Evolutionary conservation across 2,888 invertebrate species (phyloP).

Genomic region (Disparrhopalites patrizii): DNA sequence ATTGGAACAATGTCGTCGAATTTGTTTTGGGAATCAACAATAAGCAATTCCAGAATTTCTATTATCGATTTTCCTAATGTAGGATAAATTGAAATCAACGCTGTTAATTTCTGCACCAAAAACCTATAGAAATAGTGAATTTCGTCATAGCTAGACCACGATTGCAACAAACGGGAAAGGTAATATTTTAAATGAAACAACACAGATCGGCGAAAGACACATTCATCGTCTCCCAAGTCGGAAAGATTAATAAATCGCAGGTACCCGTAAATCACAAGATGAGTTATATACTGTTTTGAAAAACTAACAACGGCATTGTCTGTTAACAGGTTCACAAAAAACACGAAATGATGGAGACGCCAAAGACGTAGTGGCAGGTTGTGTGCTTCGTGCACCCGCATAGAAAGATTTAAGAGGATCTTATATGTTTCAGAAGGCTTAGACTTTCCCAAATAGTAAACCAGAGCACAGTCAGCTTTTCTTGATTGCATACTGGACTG

Average conservation of each 20-base stretch:
- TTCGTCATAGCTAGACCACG: constrained; percentile 50
- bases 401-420: constrained; percentile 32
- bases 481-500: no score
- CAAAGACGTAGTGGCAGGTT: constrained; percentile 26
- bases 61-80: constrained; percentile 51
- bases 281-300: constrained; percentile 34
- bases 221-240: background rate
- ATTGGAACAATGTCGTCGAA: constrained; percentile 55
- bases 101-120: constrained; percentile 57
- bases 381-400: constrained; percentile 39
- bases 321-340: constrained; percentile 36
- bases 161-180: no score
- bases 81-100: constrained; percentile 53
- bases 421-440: constrained; percentile 29
- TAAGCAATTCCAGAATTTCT: constrained; percentile 56
- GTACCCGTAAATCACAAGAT: constrained; percentile 40
- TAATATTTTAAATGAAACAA: background rate
- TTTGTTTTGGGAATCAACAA: constrained; percentile 55
- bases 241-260: constrained; percentile 35
- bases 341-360: constrained; percentile 43
- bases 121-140: constrained; percentile 56
- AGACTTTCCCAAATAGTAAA: background rate
- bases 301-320: constrained; percentile 29
- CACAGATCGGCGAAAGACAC: constrained; percentile 7
- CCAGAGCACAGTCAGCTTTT: background rate